Evolutionary conservation across 2,797 vertebrate genomes (phyloP).

Genomic region (Peromyscus attwateri): DNA sequence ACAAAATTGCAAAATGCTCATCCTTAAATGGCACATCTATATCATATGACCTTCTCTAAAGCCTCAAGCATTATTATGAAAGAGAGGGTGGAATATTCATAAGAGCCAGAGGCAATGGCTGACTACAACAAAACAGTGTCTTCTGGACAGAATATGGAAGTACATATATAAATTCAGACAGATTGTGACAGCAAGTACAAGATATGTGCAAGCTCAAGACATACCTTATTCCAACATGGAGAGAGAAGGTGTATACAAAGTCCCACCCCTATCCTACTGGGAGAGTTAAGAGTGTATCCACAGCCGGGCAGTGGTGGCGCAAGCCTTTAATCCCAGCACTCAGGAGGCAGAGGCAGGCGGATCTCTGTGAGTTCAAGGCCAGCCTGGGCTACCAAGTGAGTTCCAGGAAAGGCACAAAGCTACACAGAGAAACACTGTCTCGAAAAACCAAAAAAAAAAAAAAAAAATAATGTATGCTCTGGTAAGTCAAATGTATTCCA

Average conservation of each 20-base stretch:
- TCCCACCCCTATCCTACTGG: fast-evolving
- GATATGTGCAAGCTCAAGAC: neutral
- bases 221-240: neutral
- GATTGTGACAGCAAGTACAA: neutral
- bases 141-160: neutral
- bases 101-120: neutral
- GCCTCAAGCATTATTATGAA: neutral
- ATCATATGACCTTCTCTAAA: neutral
- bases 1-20: neutral
- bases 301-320: too few relatives aligned
- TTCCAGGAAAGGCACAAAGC: too few relatives aligned
- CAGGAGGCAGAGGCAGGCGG: too few relatives aligned
- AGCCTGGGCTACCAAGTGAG: too few relatives aligned
- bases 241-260: neutral
- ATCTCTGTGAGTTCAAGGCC: too few relatives aligned
- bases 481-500: neutral
- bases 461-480: too few relatives aligned
- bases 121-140: neutral
- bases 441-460: too few relatives aligned
- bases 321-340: too few relatives aligned
- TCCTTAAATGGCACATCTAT: neutral
- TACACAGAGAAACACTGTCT: too few relatives aligned
- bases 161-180: neutral
- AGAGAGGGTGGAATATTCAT: neutral
- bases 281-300: neutral